A percentile compares a stretch with the other conserved stretches of the same genome.
Evolutionary conservation across 2,113 vertebrate genomes (phyloP).

Genomic region (Bettongia penicillata): DNA sequence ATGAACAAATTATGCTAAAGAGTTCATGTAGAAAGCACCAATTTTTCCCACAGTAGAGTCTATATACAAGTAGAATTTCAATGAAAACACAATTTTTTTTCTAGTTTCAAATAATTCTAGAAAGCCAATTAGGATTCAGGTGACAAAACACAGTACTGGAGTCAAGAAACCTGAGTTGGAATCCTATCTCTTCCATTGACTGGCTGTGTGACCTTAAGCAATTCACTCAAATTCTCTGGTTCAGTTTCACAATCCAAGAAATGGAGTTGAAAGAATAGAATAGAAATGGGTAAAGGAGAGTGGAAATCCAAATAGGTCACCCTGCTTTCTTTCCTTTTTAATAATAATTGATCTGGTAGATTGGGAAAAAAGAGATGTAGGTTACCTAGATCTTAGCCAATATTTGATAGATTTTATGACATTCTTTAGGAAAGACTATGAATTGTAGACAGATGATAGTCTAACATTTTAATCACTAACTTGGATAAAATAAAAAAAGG

Average conservation of each 20-base stretch:
- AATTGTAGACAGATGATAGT: not conserved
- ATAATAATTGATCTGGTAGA: not conserved
- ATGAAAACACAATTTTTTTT: not conserved
- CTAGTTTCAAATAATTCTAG: not conserved
- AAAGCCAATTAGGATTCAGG: not conserved
- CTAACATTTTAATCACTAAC: not conserved
- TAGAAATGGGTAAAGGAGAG: too few relatives aligned
- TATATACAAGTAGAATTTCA: not conserved
- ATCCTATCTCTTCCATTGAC: not conserved
- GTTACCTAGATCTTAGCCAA: not conserved
- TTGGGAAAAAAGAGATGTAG: not conserved
- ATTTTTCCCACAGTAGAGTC: not conserved
- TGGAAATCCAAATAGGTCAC: not conserved
- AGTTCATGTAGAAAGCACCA: not conserved
- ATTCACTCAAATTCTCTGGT: not conserved
- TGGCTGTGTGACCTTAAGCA: not conserved
- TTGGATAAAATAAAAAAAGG: not conserved
- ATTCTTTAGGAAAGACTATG: not conserved
- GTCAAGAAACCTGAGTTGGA: not conserved
- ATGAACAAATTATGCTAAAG: not conserved
- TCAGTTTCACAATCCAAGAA: not conserved
- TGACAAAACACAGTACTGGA: not conserved
- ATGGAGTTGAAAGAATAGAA: not conserved
- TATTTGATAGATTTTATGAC: not conserved
- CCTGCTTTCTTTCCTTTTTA: not conserved